Evolutionary conservation across 2,113 vertebrate species (phyloP).

Genomic region (Hippopotamus amphibius): DNA sequence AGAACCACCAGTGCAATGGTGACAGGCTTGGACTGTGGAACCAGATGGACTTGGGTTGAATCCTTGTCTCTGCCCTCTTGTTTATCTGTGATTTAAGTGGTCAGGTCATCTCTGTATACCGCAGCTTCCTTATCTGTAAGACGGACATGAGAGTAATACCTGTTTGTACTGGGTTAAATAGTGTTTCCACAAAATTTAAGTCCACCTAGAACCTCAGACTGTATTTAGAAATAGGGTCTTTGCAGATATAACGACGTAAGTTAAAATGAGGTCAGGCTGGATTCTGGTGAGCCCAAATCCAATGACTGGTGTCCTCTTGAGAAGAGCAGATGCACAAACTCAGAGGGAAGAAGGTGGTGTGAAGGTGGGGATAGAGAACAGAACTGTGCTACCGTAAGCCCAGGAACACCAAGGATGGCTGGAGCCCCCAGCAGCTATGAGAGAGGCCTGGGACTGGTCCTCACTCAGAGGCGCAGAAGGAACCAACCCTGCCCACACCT

Average conservation of each 20-base stretch:
- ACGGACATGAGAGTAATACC: too few species aligned
- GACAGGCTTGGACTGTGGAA: neutral
- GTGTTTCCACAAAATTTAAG: neutral
- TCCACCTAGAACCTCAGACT: neutral
- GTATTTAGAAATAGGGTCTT: neutral
- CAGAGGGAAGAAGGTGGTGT: accelerated
- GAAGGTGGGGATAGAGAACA: neutral
- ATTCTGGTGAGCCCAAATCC: neutral
- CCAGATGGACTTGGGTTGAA: neutral
- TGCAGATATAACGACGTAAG: neutral
- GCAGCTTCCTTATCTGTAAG: neutral
- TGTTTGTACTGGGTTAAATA: neutral
- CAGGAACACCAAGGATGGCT: accelerated
- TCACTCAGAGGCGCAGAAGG: neutral
- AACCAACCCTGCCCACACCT: neutral
- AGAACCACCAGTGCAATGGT: accelerated
- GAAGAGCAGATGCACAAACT: neutral
- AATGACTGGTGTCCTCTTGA: too few species aligned
- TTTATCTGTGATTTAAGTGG: neutral
- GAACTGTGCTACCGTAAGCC: accelerated
- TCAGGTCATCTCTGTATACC: neutral
- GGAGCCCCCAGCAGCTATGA: too few species aligned
- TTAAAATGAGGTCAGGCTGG: neutral
- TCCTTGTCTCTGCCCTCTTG: neutral
- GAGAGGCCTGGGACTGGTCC: neutral